Conservation (phyloP, 2,113 vertebrate species). For the Petromus typicus region DNA sequence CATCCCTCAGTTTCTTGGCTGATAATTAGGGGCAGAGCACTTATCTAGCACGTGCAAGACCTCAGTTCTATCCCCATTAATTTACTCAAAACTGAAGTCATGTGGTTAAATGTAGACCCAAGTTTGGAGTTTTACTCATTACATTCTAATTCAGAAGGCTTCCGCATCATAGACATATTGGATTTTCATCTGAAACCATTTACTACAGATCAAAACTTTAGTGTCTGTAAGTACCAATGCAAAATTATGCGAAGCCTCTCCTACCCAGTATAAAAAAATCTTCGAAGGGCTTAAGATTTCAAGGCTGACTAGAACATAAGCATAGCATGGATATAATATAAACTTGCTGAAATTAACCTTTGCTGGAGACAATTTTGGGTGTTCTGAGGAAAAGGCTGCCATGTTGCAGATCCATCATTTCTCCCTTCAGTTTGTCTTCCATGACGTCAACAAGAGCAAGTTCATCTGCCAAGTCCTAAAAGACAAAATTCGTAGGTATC, state of each 20-base stretch:
- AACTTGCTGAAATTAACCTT: slow-evolving; percentile 89
- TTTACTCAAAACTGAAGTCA: not conserved
- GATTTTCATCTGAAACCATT: slow-evolving; percentile 36
- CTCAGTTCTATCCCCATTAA: not conserved
- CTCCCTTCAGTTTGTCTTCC: slow-evolving; percentile 98
- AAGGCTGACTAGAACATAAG: not conserved
- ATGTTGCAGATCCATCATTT: slow-evolving; percentile 97
- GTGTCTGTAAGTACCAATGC: not conserved
- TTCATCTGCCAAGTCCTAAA: slow-evolving; percentile 96
- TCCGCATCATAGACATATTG: not conserved
- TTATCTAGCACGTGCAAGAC: not conserved
- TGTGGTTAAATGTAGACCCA: not conserved
- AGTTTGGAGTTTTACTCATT: not conserved
- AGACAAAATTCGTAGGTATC: slow-evolving; percentile 55
- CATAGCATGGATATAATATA: not conserved
- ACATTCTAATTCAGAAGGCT: not conserved
- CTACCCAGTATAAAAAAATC: not conserved
- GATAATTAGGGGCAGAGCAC: not conserved
- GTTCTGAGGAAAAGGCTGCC: slow-evolving; percentile 98
- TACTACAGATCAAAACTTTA: slow-evolving; percentile 13
- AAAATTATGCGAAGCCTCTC: not conserved
- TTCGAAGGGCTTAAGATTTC: not conserved
- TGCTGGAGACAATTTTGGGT: slow-evolving; percentile 96
- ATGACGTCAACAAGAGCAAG: slow-evolving; percentile 98
- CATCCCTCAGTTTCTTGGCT: not conserved